Conservation (phyloP, 2,797 vertebrate species). For the Typhlichthys eigenmanni region DNA sequence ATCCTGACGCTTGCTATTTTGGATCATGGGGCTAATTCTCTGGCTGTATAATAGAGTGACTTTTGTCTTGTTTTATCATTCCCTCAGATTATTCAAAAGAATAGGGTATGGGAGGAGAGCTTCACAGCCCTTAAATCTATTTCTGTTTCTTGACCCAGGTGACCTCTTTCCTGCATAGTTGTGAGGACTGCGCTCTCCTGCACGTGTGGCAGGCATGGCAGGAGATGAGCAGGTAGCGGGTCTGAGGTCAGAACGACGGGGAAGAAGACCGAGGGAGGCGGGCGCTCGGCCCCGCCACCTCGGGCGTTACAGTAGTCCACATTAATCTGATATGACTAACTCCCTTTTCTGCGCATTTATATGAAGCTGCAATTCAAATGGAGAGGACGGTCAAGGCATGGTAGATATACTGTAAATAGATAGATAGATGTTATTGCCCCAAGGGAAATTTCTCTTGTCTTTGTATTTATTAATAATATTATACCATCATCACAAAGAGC, state of each 20-base stretch:
- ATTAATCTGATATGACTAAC: constrained; percentile 49
- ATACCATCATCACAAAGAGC: too few relatives aligned
- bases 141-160: constrained; percentile 45
- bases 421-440: too few relatives aligned
- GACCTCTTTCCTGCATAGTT: constrained; percentile 31
- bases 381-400: constrained; percentile 33
- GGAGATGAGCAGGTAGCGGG: too few relatives aligned
- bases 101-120: constrained; percentile 33
- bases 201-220: too few relatives aligned
- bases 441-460: too few relatives aligned
- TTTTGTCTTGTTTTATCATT: constrained; percentile 58
- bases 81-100: constrained; percentile 59
- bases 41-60: constrained; percentile 62
- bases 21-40: constrained; percentile 59
- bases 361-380: constrained; percentile 45
- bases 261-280: too few relatives aligned
- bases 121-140: constrained; percentile 50
- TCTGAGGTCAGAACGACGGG: too few relatives aligned
- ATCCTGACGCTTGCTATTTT: constrained; percentile 43
- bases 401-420: background rate
- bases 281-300: too few relatives aligned
- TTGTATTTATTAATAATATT: too few relatives aligned
- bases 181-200: too few relatives aligned
- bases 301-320: constrained; percentile 4
- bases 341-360: constrained; percentile 28